Evolutionary conservation across 2,888 invertebrate species (phyloP).

Genomic region (Sesia bembeciformis): DNA sequence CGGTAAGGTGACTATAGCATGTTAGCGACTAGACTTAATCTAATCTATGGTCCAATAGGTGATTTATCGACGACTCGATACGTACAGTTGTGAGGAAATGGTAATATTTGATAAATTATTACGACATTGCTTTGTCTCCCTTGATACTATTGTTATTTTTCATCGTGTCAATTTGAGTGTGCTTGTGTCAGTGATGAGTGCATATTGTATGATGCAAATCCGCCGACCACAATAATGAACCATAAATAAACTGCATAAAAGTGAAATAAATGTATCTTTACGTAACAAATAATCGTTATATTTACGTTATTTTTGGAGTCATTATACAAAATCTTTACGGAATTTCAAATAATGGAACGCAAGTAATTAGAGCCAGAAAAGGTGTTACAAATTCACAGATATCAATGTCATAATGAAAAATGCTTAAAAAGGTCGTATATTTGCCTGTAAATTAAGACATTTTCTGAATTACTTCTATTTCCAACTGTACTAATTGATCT

Average conservation of each 20-base stretch:
- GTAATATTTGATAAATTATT: conserved; percentile 14
- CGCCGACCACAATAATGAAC: conserved; percentile 42
- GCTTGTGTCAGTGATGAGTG: conserved; percentile 44
- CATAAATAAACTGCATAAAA: neutral
- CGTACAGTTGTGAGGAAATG: conserved; percentile 4
- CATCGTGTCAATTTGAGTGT: conserved; percentile 41
- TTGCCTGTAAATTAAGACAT: too few relatives aligned
- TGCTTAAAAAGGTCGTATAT: too few relatives aligned
- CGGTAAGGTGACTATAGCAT: conserved; percentile 7
- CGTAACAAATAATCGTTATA: too few relatives aligned
- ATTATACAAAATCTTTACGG: too few relatives aligned
- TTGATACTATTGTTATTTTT: conserved; percentile 51
- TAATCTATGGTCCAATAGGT: conserved; percentile 5
- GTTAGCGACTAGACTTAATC: conserved; percentile 8
- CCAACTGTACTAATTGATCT: too few relatives aligned
- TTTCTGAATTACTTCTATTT: too few relatives aligned
- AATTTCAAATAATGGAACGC: too few relatives aligned
- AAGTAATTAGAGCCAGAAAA: too few relatives aligned
- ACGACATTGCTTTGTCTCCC: conserved; percentile 19
- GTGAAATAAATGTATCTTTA: too few relatives aligned
- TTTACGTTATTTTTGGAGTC: too few relatives aligned
- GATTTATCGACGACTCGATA: conserved; percentile 2
- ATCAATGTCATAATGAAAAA: too few relatives aligned
- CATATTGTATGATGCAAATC: conserved; percentile 44
- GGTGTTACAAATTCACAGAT: too few relatives aligned